phyloP scores from a whole-genome alignment of 2,113 vertebrate species.

The Heteronetta atricapilla region DNA sequence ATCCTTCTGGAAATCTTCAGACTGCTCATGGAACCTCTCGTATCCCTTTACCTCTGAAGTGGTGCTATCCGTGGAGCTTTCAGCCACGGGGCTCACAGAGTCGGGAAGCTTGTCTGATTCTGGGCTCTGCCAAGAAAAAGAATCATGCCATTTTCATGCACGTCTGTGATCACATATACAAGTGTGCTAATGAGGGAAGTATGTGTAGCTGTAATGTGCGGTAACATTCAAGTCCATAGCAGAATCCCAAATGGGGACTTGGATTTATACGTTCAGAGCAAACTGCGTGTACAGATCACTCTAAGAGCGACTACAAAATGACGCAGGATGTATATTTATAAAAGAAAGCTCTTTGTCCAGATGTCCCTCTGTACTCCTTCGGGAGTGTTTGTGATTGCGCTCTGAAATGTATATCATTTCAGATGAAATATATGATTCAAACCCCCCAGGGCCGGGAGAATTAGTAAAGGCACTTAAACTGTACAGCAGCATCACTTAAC shows the following conservation, averaged over 20 bases:
- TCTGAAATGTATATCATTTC: constrained; percentile 55
- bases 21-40: background rate
- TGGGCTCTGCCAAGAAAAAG: constrained; percentile 30
- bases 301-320: background rate
- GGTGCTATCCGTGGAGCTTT: background rate
- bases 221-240: constrained; percentile 44
- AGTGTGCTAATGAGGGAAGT: background rate
- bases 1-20: background rate
- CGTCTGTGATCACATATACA: constrained; percentile 17
- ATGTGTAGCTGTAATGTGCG: background rate
- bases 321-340: background rate
- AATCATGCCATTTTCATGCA: background rate
- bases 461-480: constrained; percentile 63
- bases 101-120: background rate
- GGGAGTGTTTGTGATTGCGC: constrained; percentile 49
- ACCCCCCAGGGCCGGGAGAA: background rate
- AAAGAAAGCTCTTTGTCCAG: constrained; percentile 45
- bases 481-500: constrained; percentile 52
- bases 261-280: background rate
- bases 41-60: background rate
- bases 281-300: background rate
- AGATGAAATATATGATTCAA: constrained; percentile 54
- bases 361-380: constrained; percentile 20
- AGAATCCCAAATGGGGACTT: constrained; percentile 20
- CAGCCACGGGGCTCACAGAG: fast-evolving